Percentiles rank a stretch among this genome's conserved stretches.
Conservation (phyloP, 2,113 vertebrate genomes). For the Laticauda colubrina region DNA sequence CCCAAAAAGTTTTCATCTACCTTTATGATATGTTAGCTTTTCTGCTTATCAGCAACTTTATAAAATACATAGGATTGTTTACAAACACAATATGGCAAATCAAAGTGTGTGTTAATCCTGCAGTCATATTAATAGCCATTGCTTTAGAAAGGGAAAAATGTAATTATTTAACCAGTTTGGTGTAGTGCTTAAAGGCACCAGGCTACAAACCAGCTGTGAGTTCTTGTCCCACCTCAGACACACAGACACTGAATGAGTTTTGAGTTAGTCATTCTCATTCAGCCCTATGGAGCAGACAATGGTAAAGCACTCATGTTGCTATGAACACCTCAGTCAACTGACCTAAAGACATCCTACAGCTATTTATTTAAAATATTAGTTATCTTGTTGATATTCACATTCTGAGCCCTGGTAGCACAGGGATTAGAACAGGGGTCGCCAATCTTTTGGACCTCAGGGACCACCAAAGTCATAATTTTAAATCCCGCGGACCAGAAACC, state of each 20-base stretch:
- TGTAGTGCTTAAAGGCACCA: neutral
- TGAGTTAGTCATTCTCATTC: neutral
- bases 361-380: neutral
- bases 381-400: neutral
- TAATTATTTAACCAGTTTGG: neutral
- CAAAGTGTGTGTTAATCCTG: neutral
- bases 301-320: neutral
- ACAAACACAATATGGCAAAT: neutral
- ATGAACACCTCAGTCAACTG: neutral
- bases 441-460: no score
- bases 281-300: neutral
- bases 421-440: neutral
- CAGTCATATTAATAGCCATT: neutral
- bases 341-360: neutral
- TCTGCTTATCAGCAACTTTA: neutral
- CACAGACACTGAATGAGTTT: neutral
- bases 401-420: neutral
- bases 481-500: no score
- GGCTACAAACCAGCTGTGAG: neutral
- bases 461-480: no score
- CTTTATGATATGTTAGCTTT: neutral
- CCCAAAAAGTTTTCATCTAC: neutral
- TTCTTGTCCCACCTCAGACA: neutral
- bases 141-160: neutral
- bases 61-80: neutral